Evolutionary conservation across 2,113 vertebrate species (phyloP), one percentile per base, ranked within the genome.

Genomic region (Cairina moschata): DNA sequence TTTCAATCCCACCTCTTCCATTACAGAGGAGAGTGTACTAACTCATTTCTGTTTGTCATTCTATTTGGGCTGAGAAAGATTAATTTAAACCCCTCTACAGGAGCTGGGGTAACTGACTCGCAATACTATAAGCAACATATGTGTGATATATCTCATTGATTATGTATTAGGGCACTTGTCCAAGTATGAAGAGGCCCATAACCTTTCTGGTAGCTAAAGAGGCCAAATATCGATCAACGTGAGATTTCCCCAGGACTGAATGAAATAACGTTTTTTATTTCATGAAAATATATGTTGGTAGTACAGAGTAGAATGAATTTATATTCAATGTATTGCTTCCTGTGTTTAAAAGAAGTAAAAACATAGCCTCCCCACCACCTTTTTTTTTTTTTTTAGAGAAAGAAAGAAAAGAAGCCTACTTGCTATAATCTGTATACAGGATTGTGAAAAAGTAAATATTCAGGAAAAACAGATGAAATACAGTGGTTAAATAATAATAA

Each of bases 141-240:
- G 71, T 42, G 65, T 0, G 8, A 83, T 81, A 94, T 94, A 86
- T 58, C 73, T 91, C 86, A 92, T 71, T 94, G 91, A 95, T 97
- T 78, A 93, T 79, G 79, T 95, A 29, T 83, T 90, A 94, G 85
- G 79, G 63, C 92, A 80, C 63, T 94, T 78, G 89, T 96, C 58
- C 79, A 86, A 83, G 32, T 85, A 65, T 32, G 66, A 83, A 83
- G 54, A 82, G 50, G 73, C 80, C n/a, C 44, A 91, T 79, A 85
- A 91, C 46, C 83, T 88, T 88, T 76, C 90, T 88, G 88, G 72
- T 69, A 79, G 66, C 85, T 91, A 76, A 29, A 88, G 76, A 94
- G 90, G 90, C 94, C 88, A 93, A 93, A 79, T 69, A 93, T 58
- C 84, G 91, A 93, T 54, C 81, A 93, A 55, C 85, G 59, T 36